phyloP scores from a whole-genome alignment of 2,797 vertebrate species.

The Manis pentadactyla region DNA sequence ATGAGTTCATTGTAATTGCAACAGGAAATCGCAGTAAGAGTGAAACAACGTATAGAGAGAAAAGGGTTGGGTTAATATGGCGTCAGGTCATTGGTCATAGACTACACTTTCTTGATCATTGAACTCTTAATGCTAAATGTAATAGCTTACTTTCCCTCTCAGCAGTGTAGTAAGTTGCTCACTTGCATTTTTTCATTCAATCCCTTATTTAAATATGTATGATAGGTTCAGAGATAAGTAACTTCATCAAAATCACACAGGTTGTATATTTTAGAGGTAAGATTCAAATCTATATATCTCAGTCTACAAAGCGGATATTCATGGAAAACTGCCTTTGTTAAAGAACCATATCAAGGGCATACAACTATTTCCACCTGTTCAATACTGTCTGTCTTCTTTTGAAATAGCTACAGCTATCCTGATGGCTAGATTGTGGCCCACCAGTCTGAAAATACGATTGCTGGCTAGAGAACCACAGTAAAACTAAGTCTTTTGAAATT shows the following conservation, averaged over 20 bases:
- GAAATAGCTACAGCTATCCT: not conserved
- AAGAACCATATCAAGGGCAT: rapidly evolving
- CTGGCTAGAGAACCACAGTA: not conserved
- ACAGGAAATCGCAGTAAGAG: not conserved
- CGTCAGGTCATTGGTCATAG: not conserved
- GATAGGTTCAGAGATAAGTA: not conserved
- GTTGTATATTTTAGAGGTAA: not conserved
- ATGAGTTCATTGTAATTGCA: not conserved
- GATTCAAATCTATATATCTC: not conserved
- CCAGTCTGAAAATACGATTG: not conserved
- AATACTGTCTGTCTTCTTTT: not conserved
- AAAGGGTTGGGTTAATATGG: not conserved
- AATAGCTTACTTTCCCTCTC: not conserved
- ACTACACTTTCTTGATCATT: not conserved
- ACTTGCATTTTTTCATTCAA: not conserved
- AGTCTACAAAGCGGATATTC: not conserved
- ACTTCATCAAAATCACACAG: not conserved
- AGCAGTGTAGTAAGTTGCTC: not conserved
- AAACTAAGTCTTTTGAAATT: not conserved
- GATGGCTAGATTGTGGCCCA: not conserved
- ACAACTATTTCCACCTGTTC: not conserved
- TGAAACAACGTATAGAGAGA: not conserved
- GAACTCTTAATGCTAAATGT: not conserved
- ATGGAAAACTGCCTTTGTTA: not conserved
- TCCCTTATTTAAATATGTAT: not conserved